phyloP scores from a whole-genome alignment of 2,797 vertebrate genomes.

The Perodicticus potto region DNA sequence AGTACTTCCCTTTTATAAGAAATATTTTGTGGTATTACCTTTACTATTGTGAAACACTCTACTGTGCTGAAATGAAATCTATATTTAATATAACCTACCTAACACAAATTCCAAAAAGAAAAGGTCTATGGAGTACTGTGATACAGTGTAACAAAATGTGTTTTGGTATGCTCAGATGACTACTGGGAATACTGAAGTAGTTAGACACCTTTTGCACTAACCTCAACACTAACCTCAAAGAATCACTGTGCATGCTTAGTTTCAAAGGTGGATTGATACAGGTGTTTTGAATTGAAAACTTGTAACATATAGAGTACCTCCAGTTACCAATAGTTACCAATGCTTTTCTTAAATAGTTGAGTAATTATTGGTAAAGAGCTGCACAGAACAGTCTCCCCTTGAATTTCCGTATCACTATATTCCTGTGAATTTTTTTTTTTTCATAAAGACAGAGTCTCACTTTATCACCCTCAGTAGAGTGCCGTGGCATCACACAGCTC shows the following conservation, averaged over 20 bases:
- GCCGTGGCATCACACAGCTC: no score
- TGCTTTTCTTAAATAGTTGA: conserved; percentile 12
- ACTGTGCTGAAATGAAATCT: background rate
- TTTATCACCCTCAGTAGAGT: no score
- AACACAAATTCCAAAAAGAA: background rate
- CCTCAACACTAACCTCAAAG: no score
- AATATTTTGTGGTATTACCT: background rate
- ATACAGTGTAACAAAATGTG: background rate
- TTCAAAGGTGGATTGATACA: background rate
- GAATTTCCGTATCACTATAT: background rate
- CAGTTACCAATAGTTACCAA: background rate
- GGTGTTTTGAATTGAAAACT: background rate
- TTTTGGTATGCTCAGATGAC: background rate
- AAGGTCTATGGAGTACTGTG: background rate
- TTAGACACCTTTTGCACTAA: background rate
- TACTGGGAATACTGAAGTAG: background rate
- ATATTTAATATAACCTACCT: background rate
- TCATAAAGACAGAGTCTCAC: no score
- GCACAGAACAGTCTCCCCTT: background rate
- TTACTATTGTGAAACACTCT: background rate
- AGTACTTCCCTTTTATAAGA: background rate
- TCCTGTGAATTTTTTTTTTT: background rate
- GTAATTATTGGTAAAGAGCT: background rate
- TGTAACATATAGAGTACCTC: background rate
- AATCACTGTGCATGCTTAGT: background rate